Evolutionary conservation across 2,113 vertebrate species (phyloP), one percentile per base, ranked within the genome.

Genomic region (Myotis lucifugus): DNA sequence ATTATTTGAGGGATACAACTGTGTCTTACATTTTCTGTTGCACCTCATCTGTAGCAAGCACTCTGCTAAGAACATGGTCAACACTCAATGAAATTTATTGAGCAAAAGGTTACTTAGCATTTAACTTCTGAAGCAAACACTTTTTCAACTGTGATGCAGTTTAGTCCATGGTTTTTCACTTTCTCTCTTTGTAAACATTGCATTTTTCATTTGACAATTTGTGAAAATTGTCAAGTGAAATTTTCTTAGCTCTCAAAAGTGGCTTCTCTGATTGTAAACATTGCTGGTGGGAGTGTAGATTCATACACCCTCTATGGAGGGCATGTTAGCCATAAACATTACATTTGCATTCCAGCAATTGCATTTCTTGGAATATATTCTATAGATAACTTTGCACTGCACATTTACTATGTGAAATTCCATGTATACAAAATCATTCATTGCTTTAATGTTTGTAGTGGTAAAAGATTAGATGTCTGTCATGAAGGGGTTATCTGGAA

Each of bases 401-500:
- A 84, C 29, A 59, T 59, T 59, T 59, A 59, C 56, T 69, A 69
- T 37, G 12, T 89, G 37, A 85, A 69, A 37, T 52, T 54, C 18
- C 56, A 56, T 42, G 23, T 10, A n/a, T 42, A 46, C 1, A 25
- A 70, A 90, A 29, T 90, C 54, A 85, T 56, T 56, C 50, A 61
- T n/a, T 50, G 4, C 9, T n/a, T 76, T 84, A 67, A 59, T 78
- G 40, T 37, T 70, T 59, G 40, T 56, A 76, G 70, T 59, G 34
- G 34, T 50, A 50, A 94, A 90, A 40, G 15, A 40, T 37, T 37
- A 76, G 66, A 34, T 74, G 19, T 27, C 67, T 61, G 40, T 72
- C 54, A 74, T 82, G 81, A 82, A 79, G 77, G 27, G n/a, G 69
- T 59, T 84, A 83, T 89, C 34, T 59, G 17, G 92, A 67, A 83